Evolutionary conservation across 2,888 invertebrate species (phyloP), one percentile per base, ranked within the genome.

Genomic region (Troides aeacus): DNA sequence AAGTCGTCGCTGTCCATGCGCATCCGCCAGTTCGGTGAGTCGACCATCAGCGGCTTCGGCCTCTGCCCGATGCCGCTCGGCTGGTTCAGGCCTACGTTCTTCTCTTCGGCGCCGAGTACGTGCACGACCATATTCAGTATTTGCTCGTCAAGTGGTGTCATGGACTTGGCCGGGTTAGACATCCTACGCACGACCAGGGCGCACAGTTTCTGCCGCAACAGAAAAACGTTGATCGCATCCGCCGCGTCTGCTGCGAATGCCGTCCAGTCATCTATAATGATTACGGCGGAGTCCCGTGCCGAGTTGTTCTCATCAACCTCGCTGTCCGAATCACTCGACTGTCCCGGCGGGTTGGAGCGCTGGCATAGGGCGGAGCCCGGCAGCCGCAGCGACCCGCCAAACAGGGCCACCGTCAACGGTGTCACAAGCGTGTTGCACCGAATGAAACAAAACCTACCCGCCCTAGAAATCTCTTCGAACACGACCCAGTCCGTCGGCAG

Each of bases 401-500:
- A 96, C 50, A 98, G 79, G 0, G 96, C 95, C 66, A 98, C 95
- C 0, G 97, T 95, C 23, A 97, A 81, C 0, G 98, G 95, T 15
- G 97, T 96, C 0, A 99, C 94, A 10, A 97, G 85, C 0, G 98
- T 98, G 71, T 95, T 96, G 74, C 96, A 96, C 61, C 96, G 94
- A 1, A 97, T 94, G 80, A 96, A 95, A 72, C 96, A 96, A 66
- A 94, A 92, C 23, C 94, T 92, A 0, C 95, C 94, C 0, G 94
- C 92, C 61, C 96, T 94, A 0, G 95, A 95, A 86, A 98, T 96
- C 85, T 98, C 98, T 80, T 97, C 97, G 80, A 95, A 99, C 17
- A 97, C 93, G 21, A 98, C 87, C 98, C 98, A 99, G 78, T 97
- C 96, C 17, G 95, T 94, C 0, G 96, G 95, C 64, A 97, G 73